Conservation (phyloP, 2,888 invertebrate genomes). For the Lacanobia wlatinum region DNA sequence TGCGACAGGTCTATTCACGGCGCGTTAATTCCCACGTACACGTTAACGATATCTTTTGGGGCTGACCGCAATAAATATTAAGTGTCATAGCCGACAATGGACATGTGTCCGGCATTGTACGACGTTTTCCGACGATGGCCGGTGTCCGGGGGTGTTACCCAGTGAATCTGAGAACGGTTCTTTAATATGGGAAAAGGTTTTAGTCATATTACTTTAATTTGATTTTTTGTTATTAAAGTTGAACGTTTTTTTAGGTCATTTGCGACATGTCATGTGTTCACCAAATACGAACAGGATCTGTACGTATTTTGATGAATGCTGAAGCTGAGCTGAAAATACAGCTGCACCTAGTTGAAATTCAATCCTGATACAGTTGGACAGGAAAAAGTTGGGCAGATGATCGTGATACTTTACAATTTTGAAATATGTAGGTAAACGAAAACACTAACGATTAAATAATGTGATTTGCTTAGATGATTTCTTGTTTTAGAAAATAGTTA, state of each 20-base stretch:
- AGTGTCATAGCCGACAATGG: slow-evolving; percentile 41
- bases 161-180: not conserved
- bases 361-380: no score
- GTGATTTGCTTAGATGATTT: not conserved
- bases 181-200: slow-evolving; percentile 16
- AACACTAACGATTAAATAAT: no score
- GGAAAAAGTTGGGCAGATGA: no score
- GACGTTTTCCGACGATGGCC: not conserved
- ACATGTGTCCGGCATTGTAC: slow-evolving; percentile 42
- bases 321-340: no score
- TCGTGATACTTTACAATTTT: no score
- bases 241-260: no score
- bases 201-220: not conserved
- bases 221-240: no score
- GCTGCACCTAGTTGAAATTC: no score
- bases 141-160: not conserved
- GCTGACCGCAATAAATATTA: slow-evolving; percentile 59
- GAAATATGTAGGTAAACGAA: no score
- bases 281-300: no score
- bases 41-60: slow-evolving; percentile 54
- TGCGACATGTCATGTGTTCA: no score
- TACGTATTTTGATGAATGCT: no score
- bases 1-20: slow-evolving; percentile 31
- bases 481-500: not conserved
- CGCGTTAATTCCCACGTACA: slow-evolving; percentile 51